Evolutionary conservation across 2,797 vertebrate species (phyloP), one percentile per base, ranked within the genome.

Genomic region (Neostethus bicornis): DNA sequence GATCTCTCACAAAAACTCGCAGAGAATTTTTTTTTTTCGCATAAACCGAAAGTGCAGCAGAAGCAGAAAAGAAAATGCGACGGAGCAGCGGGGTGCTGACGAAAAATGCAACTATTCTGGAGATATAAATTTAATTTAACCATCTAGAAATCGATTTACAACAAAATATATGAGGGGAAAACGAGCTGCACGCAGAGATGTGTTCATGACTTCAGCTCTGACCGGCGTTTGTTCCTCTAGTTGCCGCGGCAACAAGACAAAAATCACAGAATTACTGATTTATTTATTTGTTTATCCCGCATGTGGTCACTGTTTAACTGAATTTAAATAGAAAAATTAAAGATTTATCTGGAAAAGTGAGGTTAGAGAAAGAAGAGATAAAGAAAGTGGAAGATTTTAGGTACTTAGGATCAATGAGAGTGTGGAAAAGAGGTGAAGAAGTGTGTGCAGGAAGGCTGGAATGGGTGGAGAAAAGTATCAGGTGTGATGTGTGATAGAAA

Each of bases 201-300:
- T 53, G 21, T 46, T 13, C 23, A 25, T 85, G 73, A 86, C 87
- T 78, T 78, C 81, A 89, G 70, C 70, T 87, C 82, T 94, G 93
- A 94, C 93, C 92, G 89, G 92, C 90, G 93, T 94, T 91, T 93
- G 86, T 93, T 92, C 89, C 83, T 91, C 61, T 82, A 83, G 94
- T 97, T 97, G 85, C 94, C 94, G 83, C 89, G 93, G 94, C 90
- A 96, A 96, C 94, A 87, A 85, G 86, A 91, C 72, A 68, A 86
- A n/a, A 88, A 86, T 91, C 80, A 61, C 38, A 53, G 51, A 35
- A 63, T 70, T 31, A 67, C 38, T 46, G 23, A 21, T 41, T 41
- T 20, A 26, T 51, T 45, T 73, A 49, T 32, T 12, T 67, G 37
- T 66, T 57, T 73, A 58, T 65, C 57, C 54, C 61, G 66, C 70